Base-by-base conservation (phyloP, 1,140 invertebrate genomes). In the Thaumatotibia leucotreta region DNA sequence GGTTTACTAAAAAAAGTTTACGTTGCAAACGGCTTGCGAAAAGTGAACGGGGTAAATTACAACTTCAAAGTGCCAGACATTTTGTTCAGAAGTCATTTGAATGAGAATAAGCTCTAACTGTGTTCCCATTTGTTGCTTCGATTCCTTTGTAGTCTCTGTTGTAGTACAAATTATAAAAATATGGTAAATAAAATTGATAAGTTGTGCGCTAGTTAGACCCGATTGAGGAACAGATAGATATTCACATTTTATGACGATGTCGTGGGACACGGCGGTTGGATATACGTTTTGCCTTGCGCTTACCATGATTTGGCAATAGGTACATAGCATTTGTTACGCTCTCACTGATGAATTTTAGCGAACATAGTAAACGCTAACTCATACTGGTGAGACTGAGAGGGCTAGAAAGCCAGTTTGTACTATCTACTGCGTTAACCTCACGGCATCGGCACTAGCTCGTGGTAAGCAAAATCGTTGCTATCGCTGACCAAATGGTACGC, bases 81-180 rank as follows among this genome's bases (percentile, higher is more conserved):
- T 83, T 81, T 78, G 73, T 81, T 79, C 64, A 63, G 64, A 82
- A 80, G 76, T 83, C 73, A 83, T 86, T 84, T 83, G 79, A 86
- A 86, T 84, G 75, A 84, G 78, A 84, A 86, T 82, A 82, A 80
- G 79, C 78, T 74, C 69, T 68, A 73, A 67, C 67, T 73, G 63
- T 65, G 64, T 67, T 63, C 72, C 79, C 73, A 82, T 82, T 83
- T 83, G 78, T 83, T 82, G 75, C 77, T 74, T 76, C 77, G 79
- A 81, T 83, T 77, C 72, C 74, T 85, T 83, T 82, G 82, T 83
- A 75, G 67, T 65, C 65, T 74, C 67, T 66, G 76, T 79, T 83
- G 77, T 76, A 77, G 39, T 49, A 49, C 70, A 75, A 82, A 85
- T 83, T 83, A 83, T 83, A 83, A 82, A 85, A 85, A 85, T 85